Evolutionary conservation across 2,888 invertebrate genomes (phyloP), one percentile per base, ranked within the genome.

Genomic region (Rhagium mordax): DNA sequence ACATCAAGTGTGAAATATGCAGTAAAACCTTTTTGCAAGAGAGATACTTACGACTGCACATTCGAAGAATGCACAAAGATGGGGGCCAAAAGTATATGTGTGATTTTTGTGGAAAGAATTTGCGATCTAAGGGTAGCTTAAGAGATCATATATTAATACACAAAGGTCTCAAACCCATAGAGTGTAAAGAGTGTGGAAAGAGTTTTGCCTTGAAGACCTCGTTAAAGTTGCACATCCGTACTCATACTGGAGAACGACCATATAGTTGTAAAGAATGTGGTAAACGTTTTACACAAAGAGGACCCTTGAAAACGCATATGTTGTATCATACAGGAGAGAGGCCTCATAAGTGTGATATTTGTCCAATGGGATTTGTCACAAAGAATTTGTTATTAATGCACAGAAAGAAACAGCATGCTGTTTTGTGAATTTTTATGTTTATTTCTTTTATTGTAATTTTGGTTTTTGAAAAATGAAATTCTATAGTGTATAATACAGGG

Each of bases 141-240:
- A 65, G 81, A 53, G 81, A 82, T 0, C 89, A 89, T 74, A 79
- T 87, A 70, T 86, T 87, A 65, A 86, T 88, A 5, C 90, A 90
- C 62, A 75, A 83, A 57, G 84, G 84, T 0, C 62, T 82, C 0
- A 84, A 84, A 61, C 83, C 85, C 0, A 65, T 82, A n/a, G 76
- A 79, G 24, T 89, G 89, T 70, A 84, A 85, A 13, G 82, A 84
- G 57, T 89, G 88, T 74, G 87, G 86, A 0, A 86, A 86, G 72
- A 80, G 83, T n/a, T 89, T 88, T 70, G 84, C 84, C 1, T 81
- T 85, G 55, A 84, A 85, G 24, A 86, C 85, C 13, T 86, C 86
- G 15, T 76, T 88, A 18, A 86, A 84, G 60, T 79, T 86, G 47
- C 89, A 89, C 73, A 79, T 86, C 65, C 81, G 86, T 13, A 86